These are phyloP conservation scores for Gracilinanus agilis DNA, from an alignment of 2,113 vertebrate genomes.

Conservation along the genomic window DNA sequence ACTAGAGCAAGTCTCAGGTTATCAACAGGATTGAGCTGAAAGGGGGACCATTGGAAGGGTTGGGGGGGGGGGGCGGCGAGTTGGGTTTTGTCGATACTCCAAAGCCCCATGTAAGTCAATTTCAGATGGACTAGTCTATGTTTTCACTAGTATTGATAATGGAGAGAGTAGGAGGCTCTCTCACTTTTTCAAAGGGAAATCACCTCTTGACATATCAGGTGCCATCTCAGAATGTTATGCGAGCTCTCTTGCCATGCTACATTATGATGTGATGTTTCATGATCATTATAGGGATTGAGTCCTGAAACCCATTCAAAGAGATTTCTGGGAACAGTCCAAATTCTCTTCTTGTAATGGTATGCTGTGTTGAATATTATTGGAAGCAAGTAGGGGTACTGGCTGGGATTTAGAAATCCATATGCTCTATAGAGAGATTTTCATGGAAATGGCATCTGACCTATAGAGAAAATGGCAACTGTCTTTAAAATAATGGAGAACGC, in stretches of 20 bases:
- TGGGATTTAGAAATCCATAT: neutral
- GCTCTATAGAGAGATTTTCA: neutral
- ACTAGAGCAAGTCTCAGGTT: neutral
- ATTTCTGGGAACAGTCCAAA: neutral
- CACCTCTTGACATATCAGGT: neutral
- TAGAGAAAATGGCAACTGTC: slow-evolving; percentile 4
- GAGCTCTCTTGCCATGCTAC: neutral
- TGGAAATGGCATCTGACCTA: neutral
- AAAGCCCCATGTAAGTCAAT: neutral
- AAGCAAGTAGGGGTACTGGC: neutral
- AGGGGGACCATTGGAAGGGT: neutral
- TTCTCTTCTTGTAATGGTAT: neutral
- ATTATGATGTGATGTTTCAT: neutral
- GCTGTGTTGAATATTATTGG: neutral
- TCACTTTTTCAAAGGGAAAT: neutral
- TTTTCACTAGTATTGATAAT: neutral
- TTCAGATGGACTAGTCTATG: neutral
- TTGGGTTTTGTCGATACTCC: neutral
- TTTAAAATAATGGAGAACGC: neutral
- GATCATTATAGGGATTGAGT: neutral
- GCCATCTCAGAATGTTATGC: slow-evolving; percentile 29
- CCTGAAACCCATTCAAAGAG: neutral
- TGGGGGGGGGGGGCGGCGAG: neutral
- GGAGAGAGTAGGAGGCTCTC: neutral
- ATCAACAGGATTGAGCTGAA: neutral